These are phyloP conservation scores for Rhabditoides inermis DNA, from an alignment of 2,888 invertebrate species.

Conservation along the genomic window DNA sequence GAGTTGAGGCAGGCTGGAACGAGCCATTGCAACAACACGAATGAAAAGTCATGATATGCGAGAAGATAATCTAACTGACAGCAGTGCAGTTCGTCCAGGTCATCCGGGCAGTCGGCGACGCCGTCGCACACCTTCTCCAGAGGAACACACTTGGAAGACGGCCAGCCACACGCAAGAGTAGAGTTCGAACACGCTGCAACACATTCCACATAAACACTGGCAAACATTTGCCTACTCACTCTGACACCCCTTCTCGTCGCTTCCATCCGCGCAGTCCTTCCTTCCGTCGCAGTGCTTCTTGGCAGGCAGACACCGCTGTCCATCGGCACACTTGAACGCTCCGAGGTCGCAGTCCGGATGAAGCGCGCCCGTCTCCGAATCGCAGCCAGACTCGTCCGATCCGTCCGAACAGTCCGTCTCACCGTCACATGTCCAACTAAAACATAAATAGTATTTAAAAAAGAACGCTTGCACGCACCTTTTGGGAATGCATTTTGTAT, in stretches of 20 bases:
- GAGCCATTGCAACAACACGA: too few species aligned
- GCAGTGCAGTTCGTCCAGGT: conserved; percentile 22
- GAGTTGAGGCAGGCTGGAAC: too few species aligned
- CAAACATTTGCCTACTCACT: not conserved
- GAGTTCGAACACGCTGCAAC: conserved; percentile 9
- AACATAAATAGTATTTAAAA: not conserved
- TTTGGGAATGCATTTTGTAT: conserved; percentile 9
- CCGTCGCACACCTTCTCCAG: conserved; percentile 23
- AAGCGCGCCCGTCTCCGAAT: not conserved
- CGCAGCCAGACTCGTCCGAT: conserved; percentile 63
- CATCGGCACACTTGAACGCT: conserved; percentile 6
- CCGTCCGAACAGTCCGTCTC: conserved; percentile 60
- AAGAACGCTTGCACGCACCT: not conserved
- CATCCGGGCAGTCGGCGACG: conserved; percentile 26
- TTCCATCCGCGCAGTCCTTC: conserved; percentile 60
- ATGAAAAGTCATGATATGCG: too few species aligned
- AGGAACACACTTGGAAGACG: conserved; percentile 12
- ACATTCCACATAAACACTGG: not conserved
- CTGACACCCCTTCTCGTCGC: conserved; percentile 61
- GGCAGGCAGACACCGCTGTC: conserved; percentile 2
- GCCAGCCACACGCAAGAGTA: conserved; percentile 8
- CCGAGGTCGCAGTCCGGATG: conserved; percentile 1
- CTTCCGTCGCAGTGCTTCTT: conserved; percentile 58
- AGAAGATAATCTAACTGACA: not conserved
- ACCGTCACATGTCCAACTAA: conserved; percentile 58